Base-by-base conservation (phyloP, 2,113 vertebrate genomes). In the Junco hyemalis region DNA sequence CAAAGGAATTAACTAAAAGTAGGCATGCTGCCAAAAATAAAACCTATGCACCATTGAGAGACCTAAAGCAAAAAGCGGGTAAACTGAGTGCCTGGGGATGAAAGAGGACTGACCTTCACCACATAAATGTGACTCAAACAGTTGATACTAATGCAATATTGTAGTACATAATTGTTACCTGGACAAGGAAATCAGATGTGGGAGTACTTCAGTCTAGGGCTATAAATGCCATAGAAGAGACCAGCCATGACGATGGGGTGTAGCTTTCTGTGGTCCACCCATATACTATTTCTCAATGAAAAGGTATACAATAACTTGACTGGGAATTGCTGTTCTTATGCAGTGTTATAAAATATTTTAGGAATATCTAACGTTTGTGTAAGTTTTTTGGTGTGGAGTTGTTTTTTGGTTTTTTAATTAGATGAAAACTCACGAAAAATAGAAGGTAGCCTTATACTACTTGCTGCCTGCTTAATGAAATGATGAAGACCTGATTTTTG, bases 1-100 rank as follows among this genome's bases (percentile, higher is more conserved):
- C 81, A 88, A 94, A 95, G 54, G 56, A 95, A 86, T 97, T 91
- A 95, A 81, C 68, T 87, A 33, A 44, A 95, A 79, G 53, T 71
- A 93, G 91, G 59, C 63, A 66, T 63, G 26, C 29, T 2, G 47
- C 85, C 91, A 94, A 90, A 93, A 70, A 38, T 57, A 65, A 91
- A 90, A 83, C 65, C 66, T 86, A 6, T 73, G 20, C 72, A 77
- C 47, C 50, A 47, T 0, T 31, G 59, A 60, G 63, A 77, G 38
- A 36, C 29, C 69, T 91, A 6, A 73, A 92, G 70, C 78, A 69
- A 84, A 72, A 93, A 81, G 33, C 26, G 61, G 33, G 48, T 92
- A 69, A 92, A 68, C 56, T 60, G 35, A 25, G 24, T 73, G 50
- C 19, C 70, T 88, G 59, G 25, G 33, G 26, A 86, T 87, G 71